Base-by-base conservation (phyloP, 2,797 vertebrate genomes). In the Ambastaia sidthimunki region DNA sequence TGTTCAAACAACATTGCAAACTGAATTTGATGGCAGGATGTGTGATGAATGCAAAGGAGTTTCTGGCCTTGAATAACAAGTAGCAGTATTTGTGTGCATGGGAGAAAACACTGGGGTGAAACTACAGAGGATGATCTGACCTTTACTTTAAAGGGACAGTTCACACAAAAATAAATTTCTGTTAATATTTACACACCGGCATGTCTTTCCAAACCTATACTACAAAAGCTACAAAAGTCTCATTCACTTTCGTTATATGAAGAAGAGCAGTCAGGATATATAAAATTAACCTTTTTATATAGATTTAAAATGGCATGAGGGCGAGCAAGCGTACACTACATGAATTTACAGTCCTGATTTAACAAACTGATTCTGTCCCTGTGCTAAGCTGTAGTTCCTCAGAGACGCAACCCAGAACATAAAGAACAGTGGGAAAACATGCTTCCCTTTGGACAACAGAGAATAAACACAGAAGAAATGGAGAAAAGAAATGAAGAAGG, bases 51-150 rank as follows among this genome's bases (percentile, higher is more conserved):
- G 50, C 13, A 71, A 7, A 11, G 16, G 65, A 9, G 48, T 3
- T 67, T 19, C 66, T 71, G 54, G 71, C 37, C 65, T 55, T 47
- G 74, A 76, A 77, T 77, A 41, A 34, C 69, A 67, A 77, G 28
- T 21, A 67, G 47, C 13, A 50, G 25, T 62, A 28, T 28, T 28
- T 21, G 73, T 71, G 67, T 75, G 28, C 13, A 52, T 18, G 7
- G 47, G 19, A 4, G 15, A 28, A 18, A 62, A 60, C 3, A 15
- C 52, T 5, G 11, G 3, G 12, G 52, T 23, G 21, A 79, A 52
- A n/a, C 71, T 23, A 16, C 37, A 18, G 34, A 37, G 34, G 37
- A 1, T 10, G 9, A 41, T 9, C 7, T 41, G 37, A 41, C 37
- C 37, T 41, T 41, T 41, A 9, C 37, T 9, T 41, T 41, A 41